Base-by-base conservation (phyloP, 2,888 invertebrate genomes). In the Tetheella fluctuosa region DNA sequence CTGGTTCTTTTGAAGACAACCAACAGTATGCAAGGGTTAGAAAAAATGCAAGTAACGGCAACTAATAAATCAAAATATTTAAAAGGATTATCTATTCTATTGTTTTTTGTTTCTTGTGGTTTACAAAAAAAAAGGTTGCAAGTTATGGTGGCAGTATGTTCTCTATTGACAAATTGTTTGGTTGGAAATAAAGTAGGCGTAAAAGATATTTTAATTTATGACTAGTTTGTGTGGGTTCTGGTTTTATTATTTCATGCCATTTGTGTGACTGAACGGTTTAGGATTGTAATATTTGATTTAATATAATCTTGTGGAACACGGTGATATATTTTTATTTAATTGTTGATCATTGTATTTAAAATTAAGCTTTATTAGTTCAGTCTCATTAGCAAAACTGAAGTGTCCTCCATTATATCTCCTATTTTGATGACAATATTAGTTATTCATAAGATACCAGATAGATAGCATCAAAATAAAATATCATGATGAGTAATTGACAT, bases 31-130 rank as follows among this genome's bases (percentile, higher is more conserved):
- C 34, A 55, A 34, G 34, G 55, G 55, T 55, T 64, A 61, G 54
- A 60, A 57, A 57, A 59, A 63, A 62, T 68, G 28, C 57, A 68
- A 67, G 56, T 74, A 80, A 80, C 80, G 76, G 79, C 62, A 62
- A 63, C 59, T 70, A 77, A 83, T 88, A 89, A 90, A 90, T 90
- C 86, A 87, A 78, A 75, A 64, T 66, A 74, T 70, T 71, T 72
- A 79, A 86, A 82, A 85, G 85, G 83, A 88, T 86, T 85, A 85
- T 83, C 76, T 79, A 58, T 73, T 76, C 70, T 65, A 69, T 87
- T 87, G 84, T 88, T 81, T 84, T 74, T 77, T 71, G 76, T 77
- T 73, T 69, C 76, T 64, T 79, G 77, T 74, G 80, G 78, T 77
- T 71, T 58, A 59, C 58, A 76, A 71, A 79, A 78, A 75, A 76